Base-by-base conservation (phyloP, 1,140 invertebrate species). In the Drosophila tropicalis region DNA sequence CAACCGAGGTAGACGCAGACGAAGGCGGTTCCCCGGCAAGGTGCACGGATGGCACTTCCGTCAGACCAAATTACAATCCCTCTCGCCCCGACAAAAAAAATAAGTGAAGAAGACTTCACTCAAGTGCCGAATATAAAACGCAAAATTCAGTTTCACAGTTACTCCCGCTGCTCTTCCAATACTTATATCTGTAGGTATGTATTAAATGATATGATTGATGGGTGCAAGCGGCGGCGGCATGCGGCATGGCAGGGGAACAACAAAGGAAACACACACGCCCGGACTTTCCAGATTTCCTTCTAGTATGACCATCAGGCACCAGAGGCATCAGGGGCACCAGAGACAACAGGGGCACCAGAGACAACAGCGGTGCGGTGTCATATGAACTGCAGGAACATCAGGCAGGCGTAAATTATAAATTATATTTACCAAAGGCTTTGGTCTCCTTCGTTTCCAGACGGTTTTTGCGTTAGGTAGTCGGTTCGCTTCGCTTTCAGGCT, bases 121-220 rank as follows among this genome's bases (percentile, higher is more conserved):
- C 69, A 79, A 84, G 81, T 85, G 73, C 74, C 74, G 78, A 85
- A 85, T 81, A 81, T 85, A 72, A 85, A 85, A 74, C 78, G 76
- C 81, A 85, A 60, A 65, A 66, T 66, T 63, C 54, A 63, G 66
- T 70, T 79, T 76, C 81, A 62, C 72, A 65, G 57, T 66, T 61
- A 51, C 10, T 55, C 10, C 34, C 62, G 19, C 44, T 65, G 39
- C 61, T 47, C 64, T 86, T 68, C 5, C 29, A 29, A 29, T 29
- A 29, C 29, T 5, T 29, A 29, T 29, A 29, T 29, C 6, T 29
- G 29, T 29, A 29, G 29, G 29, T 29, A 86, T 67, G 63, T 82
- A 67, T 82, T 76, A 72, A 76, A 36, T 36, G 34, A 36, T 79
- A 82, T 86, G 82, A 86, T 86, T 87, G 83, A 86, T 86, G 79